Evolutionary conservation across 2,113 vertebrate genomes (phyloP).

Genomic region (Cyprinodon brontotheroides): DNA sequence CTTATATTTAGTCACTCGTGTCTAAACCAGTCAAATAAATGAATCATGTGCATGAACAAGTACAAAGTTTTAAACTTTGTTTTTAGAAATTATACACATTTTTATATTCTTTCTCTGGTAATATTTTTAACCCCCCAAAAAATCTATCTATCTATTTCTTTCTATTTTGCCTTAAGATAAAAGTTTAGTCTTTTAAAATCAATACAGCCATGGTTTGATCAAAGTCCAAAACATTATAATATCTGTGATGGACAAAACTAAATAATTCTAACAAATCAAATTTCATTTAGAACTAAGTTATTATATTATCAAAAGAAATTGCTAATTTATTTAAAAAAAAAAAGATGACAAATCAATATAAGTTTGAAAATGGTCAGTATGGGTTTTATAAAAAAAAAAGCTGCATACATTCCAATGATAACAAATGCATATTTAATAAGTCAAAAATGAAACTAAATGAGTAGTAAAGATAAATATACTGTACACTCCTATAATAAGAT

Average conservation of each 20-base stretch:
- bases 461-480: background rate
- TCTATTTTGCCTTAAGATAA: background rate
- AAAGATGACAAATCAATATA: background rate
- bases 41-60: background rate
- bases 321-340: background rate
- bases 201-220: slow-evolving; percentile 5
- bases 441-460: background rate
- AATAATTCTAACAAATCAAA: slow-evolving; percentile 2
- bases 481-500: background rate
- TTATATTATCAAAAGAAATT: no score
- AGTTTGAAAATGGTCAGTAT: background rate
- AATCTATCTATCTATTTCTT: background rate
- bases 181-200: slow-evolving; percentile 35
- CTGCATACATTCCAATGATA: background rate
- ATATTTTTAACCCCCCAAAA: background rate
- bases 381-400: background rate
- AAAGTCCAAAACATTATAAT: slow-evolving; percentile 48
- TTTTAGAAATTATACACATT: background rate
- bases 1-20: background rate
- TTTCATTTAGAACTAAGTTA: no score
- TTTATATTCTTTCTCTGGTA: background rate
- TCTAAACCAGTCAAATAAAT: background rate
- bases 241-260: slow-evolving; percentile 13
- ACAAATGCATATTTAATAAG: background rate
- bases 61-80: background rate